Percentiles rank a stretch among this genome's conserved stretches.
These are phyloP conservation scores for Philonicus albiceps DNA, from an alignment of 2,888 invertebrate species.

Conservation along the genomic window DNA sequence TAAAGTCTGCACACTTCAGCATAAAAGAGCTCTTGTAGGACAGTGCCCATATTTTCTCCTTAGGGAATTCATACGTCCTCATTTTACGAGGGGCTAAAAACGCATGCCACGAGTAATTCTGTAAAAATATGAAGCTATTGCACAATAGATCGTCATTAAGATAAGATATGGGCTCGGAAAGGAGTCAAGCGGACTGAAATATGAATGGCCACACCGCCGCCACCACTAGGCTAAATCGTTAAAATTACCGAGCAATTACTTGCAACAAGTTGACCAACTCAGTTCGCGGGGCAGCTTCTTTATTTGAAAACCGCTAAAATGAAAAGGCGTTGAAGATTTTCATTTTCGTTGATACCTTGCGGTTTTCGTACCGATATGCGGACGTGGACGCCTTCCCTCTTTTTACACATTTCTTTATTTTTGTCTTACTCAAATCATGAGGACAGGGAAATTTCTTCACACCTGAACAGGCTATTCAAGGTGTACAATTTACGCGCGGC, in stretches of 20 bases:
- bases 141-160: constrained; percentile 38
- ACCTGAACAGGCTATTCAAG: not conserved
- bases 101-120: not conserved
- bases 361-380: constrained; percentile 24
- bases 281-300: not conserved
- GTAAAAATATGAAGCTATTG: not conserved
- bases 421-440: not conserved
- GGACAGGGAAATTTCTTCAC: not conserved
- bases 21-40: not conserved
- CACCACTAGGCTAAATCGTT: constrained; percentile 5
- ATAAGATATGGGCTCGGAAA: constrained; percentile 17
- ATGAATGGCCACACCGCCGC: not conserved
- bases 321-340: constrained; percentile 7
- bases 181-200: not conserved
- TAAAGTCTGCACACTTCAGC: not conserved
- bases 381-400: not conserved
- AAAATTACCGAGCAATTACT: constrained; percentile 26
- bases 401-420: not conserved
- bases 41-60: not conserved
- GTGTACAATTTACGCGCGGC: not conserved
- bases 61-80: not conserved
- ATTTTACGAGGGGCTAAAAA: not conserved
- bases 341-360: constrained; percentile 16
- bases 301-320: constrained; percentile 29
- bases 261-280: constrained; percentile 26